Evolutionary conservation across 2,888 invertebrate species (phyloP).

Genomic region (Merodon equestris): DNA sequence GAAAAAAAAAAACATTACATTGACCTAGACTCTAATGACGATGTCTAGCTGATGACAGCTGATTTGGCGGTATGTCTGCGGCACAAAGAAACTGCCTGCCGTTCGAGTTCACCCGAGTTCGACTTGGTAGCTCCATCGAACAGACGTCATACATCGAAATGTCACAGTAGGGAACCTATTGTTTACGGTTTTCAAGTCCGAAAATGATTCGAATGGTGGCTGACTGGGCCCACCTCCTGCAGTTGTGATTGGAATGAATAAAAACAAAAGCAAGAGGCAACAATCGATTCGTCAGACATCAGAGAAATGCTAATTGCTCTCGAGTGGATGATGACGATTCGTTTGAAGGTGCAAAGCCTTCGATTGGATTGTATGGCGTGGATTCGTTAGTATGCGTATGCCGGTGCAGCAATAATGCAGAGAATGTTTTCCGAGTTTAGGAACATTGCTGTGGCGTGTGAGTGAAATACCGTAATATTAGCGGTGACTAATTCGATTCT

Average conservation of each 20-base stretch:
- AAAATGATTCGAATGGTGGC: slow-evolving; percentile 4
- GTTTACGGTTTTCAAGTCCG: background rate
- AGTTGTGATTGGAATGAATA: slow-evolving; percentile 58
- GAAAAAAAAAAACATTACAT: slow-evolving; percentile 12
- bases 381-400: slow-evolving; percentile 51
- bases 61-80: slow-evolving; percentile 26
- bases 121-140: slow-evolving; percentile 1
- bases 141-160: background rate
- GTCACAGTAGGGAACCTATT: background rate
- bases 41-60: slow-evolving; percentile 17
- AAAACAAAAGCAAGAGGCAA: slow-evolving; percentile 32
- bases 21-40: slow-evolving; percentile 34
- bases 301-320: slow-evolving; percentile 57
- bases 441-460: background rate
- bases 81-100: background rate
- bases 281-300: slow-evolving; percentile 34
- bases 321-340: background rate
- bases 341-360: background rate
- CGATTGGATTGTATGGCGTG: background rate
- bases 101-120: no score
- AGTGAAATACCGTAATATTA: slow-evolving; percentile 17
- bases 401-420: slow-evolving; percentile 32
- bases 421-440: no score
- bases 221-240: slow-evolving; percentile 42
- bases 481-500: slow-evolving; percentile 50